phyloP scores from a whole-genome alignment of 2,113 vertebrate genomes.

The Polyodon spathula region DNA sequence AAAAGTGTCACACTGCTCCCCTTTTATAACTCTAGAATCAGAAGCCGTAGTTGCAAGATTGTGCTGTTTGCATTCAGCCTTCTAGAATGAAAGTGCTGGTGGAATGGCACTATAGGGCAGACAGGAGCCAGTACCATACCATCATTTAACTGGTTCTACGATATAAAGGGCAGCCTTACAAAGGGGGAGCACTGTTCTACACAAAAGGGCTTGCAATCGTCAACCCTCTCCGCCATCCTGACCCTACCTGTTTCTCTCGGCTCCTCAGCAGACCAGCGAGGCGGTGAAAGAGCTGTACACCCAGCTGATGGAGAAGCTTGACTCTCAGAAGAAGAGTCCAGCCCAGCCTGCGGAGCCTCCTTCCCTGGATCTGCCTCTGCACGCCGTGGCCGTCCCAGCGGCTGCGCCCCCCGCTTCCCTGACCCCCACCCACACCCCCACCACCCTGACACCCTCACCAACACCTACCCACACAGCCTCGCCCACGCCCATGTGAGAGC shows the following conservation, averaged over 20 bases:
- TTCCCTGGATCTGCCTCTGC: conserved; percentile 75
- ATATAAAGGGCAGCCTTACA: background rate
- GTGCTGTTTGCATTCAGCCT: no score
- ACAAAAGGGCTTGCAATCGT: no score
- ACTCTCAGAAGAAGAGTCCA: conserved; percentile 76
- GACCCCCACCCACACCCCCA: conserved; percentile 43
- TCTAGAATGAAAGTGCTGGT: no score
- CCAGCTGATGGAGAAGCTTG: conserved; percentile 76
- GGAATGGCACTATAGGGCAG: no score
- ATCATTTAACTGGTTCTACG: fast-evolving
- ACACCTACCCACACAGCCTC: no score
- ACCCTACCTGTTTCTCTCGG: background rate
- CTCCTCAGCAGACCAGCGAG: conserved; percentile 68
- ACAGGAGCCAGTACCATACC: no score
- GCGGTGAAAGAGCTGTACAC: conserved; percentile 80
- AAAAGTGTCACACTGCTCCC: no score
- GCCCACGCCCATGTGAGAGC: no score
- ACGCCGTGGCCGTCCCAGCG: conserved; percentile 56
- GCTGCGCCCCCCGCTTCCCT: conserved; percentile 43
- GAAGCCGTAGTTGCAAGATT: no score
- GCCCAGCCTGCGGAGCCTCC: conserved; percentile 56
- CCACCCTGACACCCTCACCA: no score
- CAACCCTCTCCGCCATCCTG: background rate
- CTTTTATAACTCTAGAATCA: no score
- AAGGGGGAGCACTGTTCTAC: background rate